phyloP scores from a whole-genome alignment of 2,888 invertebrate genomes.

The Fragum fragum region DNA sequence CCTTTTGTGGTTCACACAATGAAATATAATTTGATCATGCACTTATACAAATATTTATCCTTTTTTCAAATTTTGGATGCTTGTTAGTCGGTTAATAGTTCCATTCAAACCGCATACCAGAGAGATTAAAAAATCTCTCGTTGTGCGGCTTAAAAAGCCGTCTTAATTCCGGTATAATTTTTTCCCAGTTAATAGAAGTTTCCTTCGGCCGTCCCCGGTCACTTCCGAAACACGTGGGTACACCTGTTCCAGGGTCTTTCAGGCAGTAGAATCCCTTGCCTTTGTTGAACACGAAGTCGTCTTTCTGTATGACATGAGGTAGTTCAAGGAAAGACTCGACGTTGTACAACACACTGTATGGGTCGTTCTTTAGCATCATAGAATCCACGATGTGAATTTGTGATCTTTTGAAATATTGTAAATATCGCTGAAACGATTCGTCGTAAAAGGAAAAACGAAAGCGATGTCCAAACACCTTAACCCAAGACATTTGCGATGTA shows the following conservation, averaged over 20 bases:
- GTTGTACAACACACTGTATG: conserved; percentile 72
- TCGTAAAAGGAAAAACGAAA: conserved; percentile 76
- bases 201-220: conserved; percentile 91
- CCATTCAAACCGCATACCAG: too few relatives aligned
- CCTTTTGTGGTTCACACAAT: too few relatives aligned
- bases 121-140: conserved; percentile 90
- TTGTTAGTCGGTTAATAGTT: too few relatives aligned
- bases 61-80: too few relatives aligned
- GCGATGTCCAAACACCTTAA: too few relatives aligned
- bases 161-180: conserved; percentile 21
- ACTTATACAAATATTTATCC: too few relatives aligned
- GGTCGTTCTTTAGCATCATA: conserved; percentile 73
- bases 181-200: background rate
- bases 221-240: conserved; percentile 95
- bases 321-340: conserved; percentile 80
- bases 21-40: too few relatives aligned
- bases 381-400: conserved; percentile 96
- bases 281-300: conserved; percentile 98
- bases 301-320: conserved; percentile 83
- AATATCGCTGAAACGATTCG: conserved; percentile 95
- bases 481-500: too few relatives aligned
- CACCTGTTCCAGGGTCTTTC: conserved; percentile 86
- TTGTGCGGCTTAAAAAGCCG: conserved; percentile 82
- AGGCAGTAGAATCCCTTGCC: conserved; percentile 98
- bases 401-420: conserved; percentile 95